Conservation (phyloP, 1,140 invertebrate genomes). For the Anastrepha obliqua region DNA sequence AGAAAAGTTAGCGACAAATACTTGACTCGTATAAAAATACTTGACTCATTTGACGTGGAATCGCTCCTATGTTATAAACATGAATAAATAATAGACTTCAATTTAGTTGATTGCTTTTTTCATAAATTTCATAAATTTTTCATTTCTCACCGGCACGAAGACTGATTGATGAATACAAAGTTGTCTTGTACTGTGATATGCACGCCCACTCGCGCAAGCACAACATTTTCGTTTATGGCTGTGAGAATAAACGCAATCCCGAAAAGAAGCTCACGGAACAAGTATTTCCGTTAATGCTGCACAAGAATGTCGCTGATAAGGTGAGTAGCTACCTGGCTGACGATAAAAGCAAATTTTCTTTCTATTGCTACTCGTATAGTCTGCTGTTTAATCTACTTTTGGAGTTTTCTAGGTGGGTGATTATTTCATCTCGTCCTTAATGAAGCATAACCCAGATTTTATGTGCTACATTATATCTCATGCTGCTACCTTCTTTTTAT, state of each 20-base stretch:
- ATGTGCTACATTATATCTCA: constrained; percentile 20
- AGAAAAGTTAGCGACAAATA: no score
- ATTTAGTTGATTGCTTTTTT: neutral
- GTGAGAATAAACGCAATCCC: constrained; percentile 88
- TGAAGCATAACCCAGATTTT: constrained; percentile 26
- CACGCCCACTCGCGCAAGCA: constrained; percentile 96
- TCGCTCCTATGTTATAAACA: no score
- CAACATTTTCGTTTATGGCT: constrained; percentile 97
- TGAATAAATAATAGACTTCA: neutral
- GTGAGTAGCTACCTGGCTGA: constrained; percentile 75
- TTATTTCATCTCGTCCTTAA: constrained; percentile 20
- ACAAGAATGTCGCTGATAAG: constrained; percentile 94
- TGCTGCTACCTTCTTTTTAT: neutral
- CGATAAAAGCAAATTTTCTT: neutral
- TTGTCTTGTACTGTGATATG: constrained; percentile 95
- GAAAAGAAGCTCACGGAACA: constrained; percentile 89
- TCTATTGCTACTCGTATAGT: neutral
- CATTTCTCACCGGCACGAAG: constrained; percentile 73
- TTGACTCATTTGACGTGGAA: no score
- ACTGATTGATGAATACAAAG: constrained; percentile 92
- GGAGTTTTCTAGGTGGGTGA: neutral
- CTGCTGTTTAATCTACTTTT: constrained; percentile 1
- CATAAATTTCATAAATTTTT: neutral
- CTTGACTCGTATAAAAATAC: no score
- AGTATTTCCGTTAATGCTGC: constrained; percentile 93